Evolutionary conservation across 2,113 vertebrate genomes (phyloP), one percentile per base, ranked within the genome.

Genomic region (Labeo catla): DNA sequence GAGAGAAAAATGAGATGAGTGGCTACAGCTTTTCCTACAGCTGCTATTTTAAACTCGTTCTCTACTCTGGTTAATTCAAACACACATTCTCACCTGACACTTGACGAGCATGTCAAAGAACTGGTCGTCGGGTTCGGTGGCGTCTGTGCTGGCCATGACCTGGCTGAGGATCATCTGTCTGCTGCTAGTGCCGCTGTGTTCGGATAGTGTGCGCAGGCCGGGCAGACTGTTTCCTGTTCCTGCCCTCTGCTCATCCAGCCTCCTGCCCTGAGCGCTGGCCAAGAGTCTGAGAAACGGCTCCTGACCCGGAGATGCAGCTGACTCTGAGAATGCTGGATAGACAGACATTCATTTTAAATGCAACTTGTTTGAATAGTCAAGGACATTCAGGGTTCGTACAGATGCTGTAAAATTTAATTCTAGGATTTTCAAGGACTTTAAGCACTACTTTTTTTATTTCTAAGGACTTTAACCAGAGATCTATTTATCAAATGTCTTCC

Each of bases 51-150:
- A 1, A 1, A 8, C n/a, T 45, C 0, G 6, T 50, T 23, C 23
- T 15, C 43, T 50, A 76, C 49, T 28, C 21, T 16, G 11, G 47
- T 76, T 52, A 28, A 52, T 52, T 23, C 74, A 23, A 76, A 28
- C 43, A 76, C 6, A 6, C 6, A 12, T 76, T 81, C 72, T 82
- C 43, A 97, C 98, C 93, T 99, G 98, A 91, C 97, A 99, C 92
- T 98, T 99, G 23, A 98, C 88, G 0, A 99, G 86, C 92, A 95
- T 98, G 47, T 99, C 96, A 4, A 99, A 99, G 95, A 99, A 99
- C 92, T 98, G 93, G 0, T 99, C 97, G 0, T 98, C 97, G 0
- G 97, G 96, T 45, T 98, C 96, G 0, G 92, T 89, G 87, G 23
- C 94, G 92, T 88, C 95, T 0, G 91, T 91, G 12, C 87, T 95